Evolutionary conservation across 2,113 vertebrate genomes (phyloP).

Genomic region (Toxotes chatareus): DNA sequence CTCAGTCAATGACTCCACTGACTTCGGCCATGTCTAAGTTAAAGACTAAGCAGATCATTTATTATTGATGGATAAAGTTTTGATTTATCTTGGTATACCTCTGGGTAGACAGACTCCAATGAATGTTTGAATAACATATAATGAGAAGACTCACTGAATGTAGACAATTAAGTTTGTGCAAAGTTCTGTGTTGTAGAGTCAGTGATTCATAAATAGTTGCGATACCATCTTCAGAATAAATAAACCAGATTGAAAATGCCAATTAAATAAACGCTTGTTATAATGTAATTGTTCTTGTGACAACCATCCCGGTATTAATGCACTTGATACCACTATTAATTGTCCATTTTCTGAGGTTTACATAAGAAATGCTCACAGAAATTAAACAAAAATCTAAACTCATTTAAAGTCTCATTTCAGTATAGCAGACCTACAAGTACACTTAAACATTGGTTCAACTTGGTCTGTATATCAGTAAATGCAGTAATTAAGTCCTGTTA

Average conservation of each 20-base stretch:
- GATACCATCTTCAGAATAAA: slow-evolving; percentile 22
- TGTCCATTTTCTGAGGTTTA: slow-evolving; percentile 13
- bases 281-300: slow-evolving; percentile 14
- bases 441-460: slow-evolving; percentile 15
- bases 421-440: slow-evolving; percentile 18
- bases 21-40: slow-evolving; percentile 9
- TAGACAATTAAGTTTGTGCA: slow-evolving; percentile 37
- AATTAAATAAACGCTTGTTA: slow-evolving; percentile 26
- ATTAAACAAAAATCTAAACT: slow-evolving; percentile 21
- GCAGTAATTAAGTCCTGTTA: slow-evolving; percentile 46
- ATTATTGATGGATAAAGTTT: slow-evolving; percentile 33
- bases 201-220: not conserved
- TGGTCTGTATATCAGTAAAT: slow-evolving; percentile 19
- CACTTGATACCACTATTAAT: slow-evolving; percentile 41
- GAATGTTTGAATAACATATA: slow-evolving; percentile 24
- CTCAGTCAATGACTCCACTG: slow-evolving; percentile 13
- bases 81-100: slow-evolving; percentile 12
- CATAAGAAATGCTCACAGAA: slow-evolving; percentile 12
- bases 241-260: slow-evolving; percentile 16
- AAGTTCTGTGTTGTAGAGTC: slow-evolving; percentile 5
- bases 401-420: slow-evolving; percentile 27
- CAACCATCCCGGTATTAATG: slow-evolving; percentile 16
- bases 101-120: not conserved
- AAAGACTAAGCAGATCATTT: slow-evolving; percentile 21
- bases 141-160: slow-evolving; percentile 11